phyloP scores from a whole-genome alignment of 2,113 vertebrate species.

The Scopus umbretta region DNA sequence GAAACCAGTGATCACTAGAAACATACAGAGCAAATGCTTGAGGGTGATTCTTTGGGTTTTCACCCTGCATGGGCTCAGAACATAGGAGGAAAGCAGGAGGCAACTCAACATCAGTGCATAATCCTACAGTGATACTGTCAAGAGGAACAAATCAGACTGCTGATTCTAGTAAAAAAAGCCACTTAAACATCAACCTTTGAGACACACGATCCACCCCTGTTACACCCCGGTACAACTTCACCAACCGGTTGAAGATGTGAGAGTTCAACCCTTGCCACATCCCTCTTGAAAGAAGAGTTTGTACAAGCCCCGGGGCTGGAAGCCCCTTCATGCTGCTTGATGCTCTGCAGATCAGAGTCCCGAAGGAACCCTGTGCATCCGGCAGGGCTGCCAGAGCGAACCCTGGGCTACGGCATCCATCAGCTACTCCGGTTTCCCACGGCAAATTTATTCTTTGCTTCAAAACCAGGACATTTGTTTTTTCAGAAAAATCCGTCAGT shows the following conservation, averaged over 20 bases:
- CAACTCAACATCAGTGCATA: background rate
- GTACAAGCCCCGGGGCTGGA: background rate
- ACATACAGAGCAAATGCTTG: accelerated
- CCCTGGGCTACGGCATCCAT: background rate
- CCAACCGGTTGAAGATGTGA: background rate
- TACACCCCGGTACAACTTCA: background rate
- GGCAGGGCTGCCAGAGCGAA: background rate
- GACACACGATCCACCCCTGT: background rate
- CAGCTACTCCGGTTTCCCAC: background rate
- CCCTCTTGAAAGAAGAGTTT: background rate
- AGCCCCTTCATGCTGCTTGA: background rate
- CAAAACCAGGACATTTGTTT: background rate
- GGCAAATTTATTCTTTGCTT: background rate
- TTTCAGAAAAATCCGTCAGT: background rate
- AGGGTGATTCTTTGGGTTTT: background rate
- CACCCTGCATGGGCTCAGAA: background rate
- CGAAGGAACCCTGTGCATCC: background rate
- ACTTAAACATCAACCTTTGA: background rate
- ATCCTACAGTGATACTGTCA: background rate
- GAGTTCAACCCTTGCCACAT: background rate
- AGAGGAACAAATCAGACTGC: background rate
- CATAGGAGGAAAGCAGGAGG: background rate
- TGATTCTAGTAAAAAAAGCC: background rate
- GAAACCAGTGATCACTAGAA: background rate
- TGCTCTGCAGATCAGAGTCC: background rate